These are phyloP conservation scores for Capitulum mitella DNA, from an alignment of 2,888 invertebrate genomes.

Conservation along the genomic window DNA sequence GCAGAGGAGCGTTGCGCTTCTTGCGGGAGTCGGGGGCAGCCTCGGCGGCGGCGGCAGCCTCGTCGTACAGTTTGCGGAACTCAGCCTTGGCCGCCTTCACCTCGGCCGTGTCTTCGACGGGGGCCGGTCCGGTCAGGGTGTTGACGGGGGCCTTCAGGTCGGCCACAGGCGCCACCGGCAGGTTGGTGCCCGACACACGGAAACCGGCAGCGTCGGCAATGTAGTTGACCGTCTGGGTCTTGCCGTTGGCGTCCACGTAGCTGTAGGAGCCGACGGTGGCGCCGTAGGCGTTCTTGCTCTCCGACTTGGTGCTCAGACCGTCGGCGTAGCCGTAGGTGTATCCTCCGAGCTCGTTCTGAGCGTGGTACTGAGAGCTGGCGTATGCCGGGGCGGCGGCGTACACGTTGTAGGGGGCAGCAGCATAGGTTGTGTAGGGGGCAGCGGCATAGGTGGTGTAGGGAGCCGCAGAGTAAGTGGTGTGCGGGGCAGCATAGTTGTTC, in stretches of 20 bases:
- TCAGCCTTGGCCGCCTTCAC: slow-evolving; percentile 41
- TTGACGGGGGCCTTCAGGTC: slow-evolving; percentile 32
- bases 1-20: slow-evolving; percentile 34
- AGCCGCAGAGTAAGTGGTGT: too few relatives aligned
- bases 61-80: slow-evolving; percentile 24
- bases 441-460: too few relatives aligned
- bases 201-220: slow-evolving; percentile 48
- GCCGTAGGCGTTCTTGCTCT: slow-evolving; percentile 40
- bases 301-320: slow-evolving; percentile 57
- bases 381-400: too few relatives aligned
- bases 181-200: slow-evolving; percentile 56
- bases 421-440: too few relatives aligned
- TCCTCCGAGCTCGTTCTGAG: background rate
- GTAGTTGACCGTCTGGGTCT: slow-evolving; percentile 50
- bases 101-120: slow-evolving; percentile 43
- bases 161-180: slow-evolving; percentile 45
- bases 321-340: slow-evolving; percentile 55
- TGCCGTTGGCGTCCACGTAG: slow-evolving; percentile 42
- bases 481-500: too few relatives aligned
- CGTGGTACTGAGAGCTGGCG: background rate
- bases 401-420: too few relatives aligned
- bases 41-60: slow-evolving; percentile 29
- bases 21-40: slow-evolving; percentile 32
- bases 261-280: slow-evolving; percentile 34
- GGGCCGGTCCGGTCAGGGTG: slow-evolving; percentile 41